Percentiles rank a stretch among this genome's conserved stretches.
Evolutionary conservation across 2,797 vertebrate genomes (phyloP).

Genomic region (Moxostoma hubbsi): DNA sequence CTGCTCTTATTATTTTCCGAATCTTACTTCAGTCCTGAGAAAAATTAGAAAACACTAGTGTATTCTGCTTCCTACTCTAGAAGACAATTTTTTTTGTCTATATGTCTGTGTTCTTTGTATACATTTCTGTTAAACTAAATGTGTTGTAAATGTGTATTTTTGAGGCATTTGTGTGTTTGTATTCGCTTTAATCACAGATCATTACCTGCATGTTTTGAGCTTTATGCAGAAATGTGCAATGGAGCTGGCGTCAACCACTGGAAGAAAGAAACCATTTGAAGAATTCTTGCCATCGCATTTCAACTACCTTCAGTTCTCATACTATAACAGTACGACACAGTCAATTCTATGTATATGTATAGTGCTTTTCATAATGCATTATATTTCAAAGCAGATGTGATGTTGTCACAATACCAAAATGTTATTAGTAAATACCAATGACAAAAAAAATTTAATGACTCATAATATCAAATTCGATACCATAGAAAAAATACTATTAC

Average conservation of each 20-base stretch:
- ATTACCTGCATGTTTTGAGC: constrained; percentile 90
- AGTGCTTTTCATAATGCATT: too few species aligned
- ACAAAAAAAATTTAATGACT: too few species aligned
- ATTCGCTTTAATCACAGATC: constrained; percentile 79
- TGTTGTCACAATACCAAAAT: too few species aligned
- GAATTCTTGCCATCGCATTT: constrained; percentile 91
- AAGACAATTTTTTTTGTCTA: not conserved
- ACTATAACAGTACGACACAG: constrained; percentile 89
- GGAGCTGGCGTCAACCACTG: constrained; percentile 82
- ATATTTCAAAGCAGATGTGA: too few species aligned
- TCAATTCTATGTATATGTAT: too few species aligned
- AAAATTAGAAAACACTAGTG: too few species aligned
- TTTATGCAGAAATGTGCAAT: constrained; percentile 92
- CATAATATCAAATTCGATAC: too few species aligned
- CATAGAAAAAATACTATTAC: too few species aligned
- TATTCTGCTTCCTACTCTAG: too few species aligned
- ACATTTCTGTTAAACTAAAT: not conserved
- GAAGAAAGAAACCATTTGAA: constrained; percentile 84
- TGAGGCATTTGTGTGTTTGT: not conserved
- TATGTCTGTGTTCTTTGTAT: not conserved
- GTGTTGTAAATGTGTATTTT: constrained; percentile 3
- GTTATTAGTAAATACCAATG: too few species aligned
- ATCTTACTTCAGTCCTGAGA: not conserved
- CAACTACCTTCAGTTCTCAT: constrained; percentile 97
- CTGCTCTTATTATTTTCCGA: not conserved